A percentile compares a stretch with the other conserved stretches of the same genome.
phyloP scores from a whole-genome alignment of 2,888 invertebrate species.

The Ochlodes sylvanus region DNA sequence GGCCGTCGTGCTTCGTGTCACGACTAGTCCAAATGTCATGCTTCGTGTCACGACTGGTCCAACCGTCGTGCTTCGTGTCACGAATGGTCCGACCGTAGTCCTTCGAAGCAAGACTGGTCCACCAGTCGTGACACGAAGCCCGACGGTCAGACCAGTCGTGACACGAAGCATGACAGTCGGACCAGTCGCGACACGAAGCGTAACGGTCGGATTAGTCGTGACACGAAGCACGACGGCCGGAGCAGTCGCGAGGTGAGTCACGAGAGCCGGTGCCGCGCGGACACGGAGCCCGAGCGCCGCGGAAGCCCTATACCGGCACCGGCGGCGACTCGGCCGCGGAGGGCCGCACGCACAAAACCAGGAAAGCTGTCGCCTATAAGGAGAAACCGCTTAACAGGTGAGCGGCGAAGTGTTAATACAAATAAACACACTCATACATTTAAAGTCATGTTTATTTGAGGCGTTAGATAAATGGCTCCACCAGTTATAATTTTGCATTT shows the following conservation, averaged over 20 bases:
- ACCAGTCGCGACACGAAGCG: constrained; percentile 18
- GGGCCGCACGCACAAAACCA: constrained; percentile 57
- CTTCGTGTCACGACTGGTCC: constrained; percentile 22
- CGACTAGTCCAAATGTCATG: constrained; percentile 9
- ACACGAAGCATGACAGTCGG: background rate
- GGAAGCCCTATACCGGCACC: constrained; percentile 46
- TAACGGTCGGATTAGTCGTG: constrained; percentile 11
- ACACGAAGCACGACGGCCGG: background rate
- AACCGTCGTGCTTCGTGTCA: background rate
- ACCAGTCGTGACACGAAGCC: constrained; percentile 7
- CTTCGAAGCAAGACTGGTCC: constrained; percentile 18
- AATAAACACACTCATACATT: no score
- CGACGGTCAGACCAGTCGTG: constrained; percentile 12
- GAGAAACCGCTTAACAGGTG: constrained; percentile 76
- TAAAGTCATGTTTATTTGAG: no score
- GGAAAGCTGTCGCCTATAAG: constrained; percentile 69
- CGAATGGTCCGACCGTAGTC: constrained; percentile 11
- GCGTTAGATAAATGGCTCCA: no score
- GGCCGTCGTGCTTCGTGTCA: background rate
- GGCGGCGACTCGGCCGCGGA: constrained; percentile 46
- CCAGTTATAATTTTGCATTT: no score
- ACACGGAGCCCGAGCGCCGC: constrained; percentile 39
- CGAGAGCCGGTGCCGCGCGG: constrained; percentile 49
- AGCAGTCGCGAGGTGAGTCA: constrained; percentile 38
- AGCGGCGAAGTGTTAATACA: constrained; percentile 5